phyloP scores from a whole-genome alignment of 2,888 invertebrate genomes.

The Nymphalis polychloros region DNA sequence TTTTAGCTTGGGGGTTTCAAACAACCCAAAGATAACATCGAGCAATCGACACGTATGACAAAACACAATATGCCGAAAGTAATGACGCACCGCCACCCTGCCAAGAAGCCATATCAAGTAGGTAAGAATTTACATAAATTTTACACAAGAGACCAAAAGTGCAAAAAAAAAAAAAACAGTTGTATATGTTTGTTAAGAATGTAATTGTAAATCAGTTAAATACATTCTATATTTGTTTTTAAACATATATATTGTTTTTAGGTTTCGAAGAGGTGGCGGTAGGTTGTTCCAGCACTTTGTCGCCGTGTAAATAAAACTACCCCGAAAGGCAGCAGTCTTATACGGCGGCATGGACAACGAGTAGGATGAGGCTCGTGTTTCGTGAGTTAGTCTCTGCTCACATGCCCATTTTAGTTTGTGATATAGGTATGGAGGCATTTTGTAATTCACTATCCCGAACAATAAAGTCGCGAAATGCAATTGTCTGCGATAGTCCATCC shows the following conservation, averaged over 20 bases:
- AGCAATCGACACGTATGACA: neutral
- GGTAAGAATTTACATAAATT: conserved; percentile 1
- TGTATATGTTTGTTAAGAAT: neutral
- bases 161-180: neutral
- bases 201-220: neutral
- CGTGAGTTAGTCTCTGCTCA: conserved; percentile 2
- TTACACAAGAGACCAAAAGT: neutral
- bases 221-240: neutral
- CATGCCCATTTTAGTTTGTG: conserved; percentile 1
- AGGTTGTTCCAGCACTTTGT: conserved; percentile 8
- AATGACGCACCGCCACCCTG: neutral
- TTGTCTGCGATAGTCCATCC: neutral
- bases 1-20: conserved; percentile 1
- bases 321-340: conserved; percentile 2
- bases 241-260: conserved; percentile 1
- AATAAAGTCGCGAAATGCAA: neutral
- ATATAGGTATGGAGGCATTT: conserved; percentile 2
- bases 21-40: conserved; percentile 1
- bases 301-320: conserved; percentile 1
- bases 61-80: neutral
- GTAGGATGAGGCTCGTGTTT: neutral
- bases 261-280: conserved; percentile 10
- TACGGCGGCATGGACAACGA: neutral
- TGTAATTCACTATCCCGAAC: neutral
- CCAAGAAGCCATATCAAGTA: conserved; percentile 1